A percentile compares a stretch with the other conserved stretches of the same genome.
Conservation (phyloP, 2,888 invertebrate genomes). For the Noctua pronuba region DNA sequence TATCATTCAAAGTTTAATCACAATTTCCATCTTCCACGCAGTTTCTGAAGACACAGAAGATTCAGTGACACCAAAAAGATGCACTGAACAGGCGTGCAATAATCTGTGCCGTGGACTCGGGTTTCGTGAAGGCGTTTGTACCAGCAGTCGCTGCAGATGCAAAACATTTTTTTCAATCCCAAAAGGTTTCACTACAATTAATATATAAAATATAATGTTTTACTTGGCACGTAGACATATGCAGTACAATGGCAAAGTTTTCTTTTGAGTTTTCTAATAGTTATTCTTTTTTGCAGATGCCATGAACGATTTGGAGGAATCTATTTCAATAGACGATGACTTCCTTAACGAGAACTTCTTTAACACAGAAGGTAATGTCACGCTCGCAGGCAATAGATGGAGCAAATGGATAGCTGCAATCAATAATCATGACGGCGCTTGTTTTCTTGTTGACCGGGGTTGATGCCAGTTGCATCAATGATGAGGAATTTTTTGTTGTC, state of each 20-base stretch:
- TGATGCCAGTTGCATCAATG: neutral
- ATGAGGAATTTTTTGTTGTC: neutral
- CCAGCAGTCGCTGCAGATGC: constrained; percentile 24
- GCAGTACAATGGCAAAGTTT: neutral
- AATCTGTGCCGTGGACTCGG: neutral
- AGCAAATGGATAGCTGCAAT: neutral
- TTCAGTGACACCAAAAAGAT: neutral
- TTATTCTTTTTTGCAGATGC: neutral
- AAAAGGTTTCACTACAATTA: neutral
- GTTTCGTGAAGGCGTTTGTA: constrained; percentile 8
- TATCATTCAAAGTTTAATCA: neutral
- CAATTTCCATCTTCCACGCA: neutral
- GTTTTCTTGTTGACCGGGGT: neutral
- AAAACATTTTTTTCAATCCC: neutral
- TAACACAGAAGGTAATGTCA: constrained; percentile 33
- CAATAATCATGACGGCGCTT: neutral
- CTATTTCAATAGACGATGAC: neutral
- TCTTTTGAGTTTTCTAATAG: neutral
- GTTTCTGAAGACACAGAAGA: neutral
- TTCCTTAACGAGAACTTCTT: constrained; percentile 15
- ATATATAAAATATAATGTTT: neutral
- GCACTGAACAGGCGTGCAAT: neutral
- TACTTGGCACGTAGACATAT: neutral
- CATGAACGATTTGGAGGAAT: neutral
- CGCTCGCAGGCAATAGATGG: neutral